These are phyloP conservation scores for Chaitophorus viminalis DNA, from an alignment of 2,888 invertebrate genomes.

Conservation along the genomic window DNA sequence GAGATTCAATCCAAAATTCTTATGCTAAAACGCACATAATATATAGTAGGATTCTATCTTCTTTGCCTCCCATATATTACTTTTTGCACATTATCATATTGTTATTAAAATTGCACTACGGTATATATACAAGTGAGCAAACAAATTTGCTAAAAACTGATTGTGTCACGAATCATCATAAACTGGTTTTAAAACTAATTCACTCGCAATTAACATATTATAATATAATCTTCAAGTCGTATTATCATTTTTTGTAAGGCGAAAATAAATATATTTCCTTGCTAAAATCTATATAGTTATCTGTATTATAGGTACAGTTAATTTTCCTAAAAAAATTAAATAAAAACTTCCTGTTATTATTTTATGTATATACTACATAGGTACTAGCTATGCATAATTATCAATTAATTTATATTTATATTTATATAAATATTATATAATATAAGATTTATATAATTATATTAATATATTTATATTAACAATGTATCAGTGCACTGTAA, in stretches of 20 bases:
- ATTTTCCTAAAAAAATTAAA: neutral
- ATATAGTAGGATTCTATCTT: neutral
- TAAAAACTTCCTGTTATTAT: neutral
- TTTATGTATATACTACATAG: neutral
- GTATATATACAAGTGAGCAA: neutral
- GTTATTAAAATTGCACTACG: neutral
- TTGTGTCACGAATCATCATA: constrained; percentile 19
- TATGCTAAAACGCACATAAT: neutral
- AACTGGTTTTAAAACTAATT: constrained; percentile 1
- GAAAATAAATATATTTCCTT: neutral
- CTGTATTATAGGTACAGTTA: no score
- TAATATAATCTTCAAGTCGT: constrained; percentile 1
- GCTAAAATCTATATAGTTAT: neutral
- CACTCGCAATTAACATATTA: constrained; percentile 13
- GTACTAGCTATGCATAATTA: no score
- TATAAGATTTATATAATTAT: no score
- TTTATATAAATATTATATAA: no score
- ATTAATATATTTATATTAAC: no score
- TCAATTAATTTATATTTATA: no score
- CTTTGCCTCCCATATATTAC: no score
- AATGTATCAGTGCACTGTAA: neutral
- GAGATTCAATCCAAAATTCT: neutral
- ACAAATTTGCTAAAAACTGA: constrained; percentile 20
- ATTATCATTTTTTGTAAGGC: neutral
- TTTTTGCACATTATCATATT: neutral